Evolutionary conservation across 1,140 invertebrate species (phyloP), one percentile per base, ranked within the genome.

Genomic region (Pseudomyrmex sp.): DNA sequence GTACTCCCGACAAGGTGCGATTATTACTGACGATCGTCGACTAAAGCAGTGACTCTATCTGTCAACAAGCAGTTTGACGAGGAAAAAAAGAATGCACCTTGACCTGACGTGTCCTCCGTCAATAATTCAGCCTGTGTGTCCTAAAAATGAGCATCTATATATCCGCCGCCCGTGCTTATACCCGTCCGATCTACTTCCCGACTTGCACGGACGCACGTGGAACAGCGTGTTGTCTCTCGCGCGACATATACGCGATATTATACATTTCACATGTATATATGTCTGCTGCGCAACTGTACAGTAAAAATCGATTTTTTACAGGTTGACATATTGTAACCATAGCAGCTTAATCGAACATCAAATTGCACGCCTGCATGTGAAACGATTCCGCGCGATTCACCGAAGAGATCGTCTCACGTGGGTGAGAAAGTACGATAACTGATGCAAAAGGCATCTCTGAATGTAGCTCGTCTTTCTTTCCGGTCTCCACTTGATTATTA

Each of bases 271-370:
- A 88, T 54, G 8, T 68, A 52, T 63, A 75, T 59, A n/a, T 35
- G 7, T 35, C 35, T 7, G 35, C 5, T 7, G 35, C 35, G 35
- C 35, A 35, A 35, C 5, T 35, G 2, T 61, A 77, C 13, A 56
- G 20, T 75, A 80, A 82, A 85, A 86, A 92, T 91, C 90, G 90
- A 91, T 91, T 90, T 80, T 90, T 86, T 82, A 73, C 66, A 87
- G 90, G 88, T 91, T 91, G 89, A 90, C 85, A 86, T 69, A 83
- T 69, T 86, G 91, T 92, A 90, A 92, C 91, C 89, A 92, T 92
- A 91, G 90, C 82, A 92, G 86, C 90, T 91, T 85, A 84, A 88
- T 89, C 89, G 84, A 88, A 88, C 66, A 74, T 85, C 73, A 66
- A 63, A 62, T 13, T 75, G 79, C 70, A 79, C 8, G 48, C 48